phyloP scores from a whole-genome alignment of 2,113 vertebrate genomes.

The Cephalophus harveyi region DNA sequence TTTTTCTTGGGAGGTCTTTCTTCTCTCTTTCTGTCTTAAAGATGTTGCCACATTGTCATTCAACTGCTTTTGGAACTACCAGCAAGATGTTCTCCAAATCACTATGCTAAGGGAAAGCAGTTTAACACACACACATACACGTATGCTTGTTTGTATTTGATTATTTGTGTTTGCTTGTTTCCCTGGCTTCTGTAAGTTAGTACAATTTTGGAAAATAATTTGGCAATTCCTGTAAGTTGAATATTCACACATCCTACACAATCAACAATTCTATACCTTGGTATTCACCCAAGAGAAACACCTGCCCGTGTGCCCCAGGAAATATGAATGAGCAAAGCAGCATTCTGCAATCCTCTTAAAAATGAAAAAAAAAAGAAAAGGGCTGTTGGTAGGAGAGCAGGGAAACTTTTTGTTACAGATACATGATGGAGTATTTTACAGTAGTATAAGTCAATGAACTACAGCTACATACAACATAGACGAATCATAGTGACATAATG shows the following conservation, averaged over 20 bases:
- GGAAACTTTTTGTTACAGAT: not conserved
- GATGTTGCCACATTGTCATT: not conserved
- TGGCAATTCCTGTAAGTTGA: not conserved
- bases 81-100: conserved; percentile 28
- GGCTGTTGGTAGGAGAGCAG: not conserved
- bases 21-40: not conserved
- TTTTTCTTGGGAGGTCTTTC: not conserved
- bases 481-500: not conserved
- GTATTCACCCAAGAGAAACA: not conserved
- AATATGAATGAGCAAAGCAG: not conserved
- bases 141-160: not conserved
- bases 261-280: not conserved
- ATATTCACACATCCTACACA: not conserved
- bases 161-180: not conserved
- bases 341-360: not conserved
- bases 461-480: not conserved
- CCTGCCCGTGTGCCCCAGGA: not conserved
- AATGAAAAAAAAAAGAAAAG: not conserved
- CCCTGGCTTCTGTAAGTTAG: not conserved
- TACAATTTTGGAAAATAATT: not conserved
- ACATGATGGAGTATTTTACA: not conserved
- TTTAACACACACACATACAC: not conserved
- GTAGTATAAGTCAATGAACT: not conserved
- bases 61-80: not conserved
- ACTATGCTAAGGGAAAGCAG: not conserved